These are phyloP conservation scores for Sanderia malayensis DNA, from an alignment of 30 jellyfish, hydroid and myxozoan species.

Conservation along the genomic window DNA sequence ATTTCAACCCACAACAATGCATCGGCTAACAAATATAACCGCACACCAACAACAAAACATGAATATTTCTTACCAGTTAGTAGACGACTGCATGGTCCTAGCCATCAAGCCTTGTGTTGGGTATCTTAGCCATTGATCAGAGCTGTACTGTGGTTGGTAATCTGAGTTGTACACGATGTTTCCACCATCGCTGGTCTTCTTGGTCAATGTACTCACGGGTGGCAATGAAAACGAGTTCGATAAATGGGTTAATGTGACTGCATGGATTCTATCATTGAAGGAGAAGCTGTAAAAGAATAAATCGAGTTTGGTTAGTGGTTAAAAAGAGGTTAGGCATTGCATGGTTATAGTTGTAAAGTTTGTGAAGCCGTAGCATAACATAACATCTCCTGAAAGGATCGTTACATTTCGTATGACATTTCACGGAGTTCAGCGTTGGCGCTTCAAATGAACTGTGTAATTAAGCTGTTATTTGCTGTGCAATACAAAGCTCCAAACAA, in stretches of 20 bases:
- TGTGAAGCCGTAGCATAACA: neutral
- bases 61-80: constrained; percentile 89
- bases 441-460: neutral
- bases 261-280: constrained; percentile 72
- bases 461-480: neutral
- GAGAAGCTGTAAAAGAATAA: constrained; percentile 62
- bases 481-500: neutral
- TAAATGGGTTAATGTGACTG: constrained; percentile 59
- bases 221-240: constrained; percentile 80
- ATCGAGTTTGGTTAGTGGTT: constrained; percentile 16
- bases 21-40: no score
- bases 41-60: no score
- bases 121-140: constrained; percentile 82
- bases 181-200: constrained; percentile 77
- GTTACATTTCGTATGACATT: no score
- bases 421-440: no score
- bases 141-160: constrained; percentile 50
- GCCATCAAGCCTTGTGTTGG: constrained; percentile 74
- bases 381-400: no score
- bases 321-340: neutral
- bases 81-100: constrained; percentile 59
- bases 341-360: neutral
- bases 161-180: constrained; percentile 54
- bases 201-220: constrained; percentile 99
- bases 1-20: no score